Evolutionary conservation across 2,797 vertebrate species (phyloP).

Genomic region (Novumbra hubbsi): DNA sequence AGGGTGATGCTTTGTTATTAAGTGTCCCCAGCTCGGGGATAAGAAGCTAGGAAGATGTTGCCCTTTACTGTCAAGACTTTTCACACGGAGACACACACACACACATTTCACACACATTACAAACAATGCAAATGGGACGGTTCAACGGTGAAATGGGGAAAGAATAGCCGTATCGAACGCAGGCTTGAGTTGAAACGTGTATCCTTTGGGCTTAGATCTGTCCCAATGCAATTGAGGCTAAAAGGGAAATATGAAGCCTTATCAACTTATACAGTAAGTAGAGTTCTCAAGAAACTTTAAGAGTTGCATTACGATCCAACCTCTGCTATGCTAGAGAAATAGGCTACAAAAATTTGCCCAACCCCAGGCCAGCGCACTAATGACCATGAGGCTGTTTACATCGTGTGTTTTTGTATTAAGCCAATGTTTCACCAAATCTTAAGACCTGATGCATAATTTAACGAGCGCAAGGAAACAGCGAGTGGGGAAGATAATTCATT

Average conservation of each 20-base stretch:
- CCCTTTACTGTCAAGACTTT: conserved; percentile 40
- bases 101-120: conserved; percentile 29
- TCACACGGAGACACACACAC: conserved; percentile 15
- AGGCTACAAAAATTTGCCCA: background rate
- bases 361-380: background rate
- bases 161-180: background rate
- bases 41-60: conserved; percentile 33
- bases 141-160: conserved; percentile 10
- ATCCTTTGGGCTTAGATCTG: background rate
- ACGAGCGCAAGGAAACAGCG: conserved; percentile 33
- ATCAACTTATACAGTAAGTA: background rate
- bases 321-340: background rate
- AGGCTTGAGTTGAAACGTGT: background rate
- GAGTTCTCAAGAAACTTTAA: background rate
- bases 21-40: conserved; percentile 38
- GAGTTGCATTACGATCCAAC: background rate
- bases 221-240: conserved; percentile 3
- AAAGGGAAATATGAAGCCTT: background rate
- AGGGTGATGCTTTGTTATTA: background rate
- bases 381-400: conserved; percentile 42
- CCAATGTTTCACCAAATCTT: conserved; percentile 62
- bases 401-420: conserved; percentile 49
- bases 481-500: conserved; percentile 38
- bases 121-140: conserved; percentile 39
- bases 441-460: conserved; percentile 63